These are phyloP conservation scores for Chondrosia reniformis DNA, from an alignment of 37 sponge, comb jelly and placozoan species.

Conservation along the genomic window DNA sequence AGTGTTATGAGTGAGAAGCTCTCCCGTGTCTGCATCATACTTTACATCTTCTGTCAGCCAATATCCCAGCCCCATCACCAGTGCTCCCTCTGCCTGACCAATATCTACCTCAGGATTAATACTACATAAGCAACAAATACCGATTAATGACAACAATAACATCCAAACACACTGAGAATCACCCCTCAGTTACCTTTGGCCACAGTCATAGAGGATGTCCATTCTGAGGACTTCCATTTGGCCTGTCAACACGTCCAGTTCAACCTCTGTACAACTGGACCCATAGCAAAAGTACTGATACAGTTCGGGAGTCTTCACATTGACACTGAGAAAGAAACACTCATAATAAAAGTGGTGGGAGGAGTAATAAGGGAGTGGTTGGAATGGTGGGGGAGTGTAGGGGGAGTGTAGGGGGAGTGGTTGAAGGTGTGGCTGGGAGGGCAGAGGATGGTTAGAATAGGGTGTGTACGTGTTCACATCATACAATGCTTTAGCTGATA, in stretches of 20 bases:
- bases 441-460: neutral
- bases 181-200: conserved; percentile 47
- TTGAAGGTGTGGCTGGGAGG: neutral
- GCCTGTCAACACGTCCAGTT: conserved; percentile 81
- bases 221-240: conserved; percentile 50
- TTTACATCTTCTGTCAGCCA: conserved; percentile 70
- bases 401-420: neutral
- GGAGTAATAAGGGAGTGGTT: neutral
- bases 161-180: neutral
- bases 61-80: conserved; percentile 80
- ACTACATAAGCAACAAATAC: conserved; percentile 16
- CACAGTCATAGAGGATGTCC: conserved; percentile 89
- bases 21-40: conserved; percentile 57
- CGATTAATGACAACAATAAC: neutral
- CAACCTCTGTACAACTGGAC: conserved; percentile 52
- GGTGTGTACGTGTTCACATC: neutral
- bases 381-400: neutral
- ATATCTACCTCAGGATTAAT: conserved; percentile 82
- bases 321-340: conserved; percentile 29
- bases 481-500: conserved; percentile 45
- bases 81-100: conserved; percentile 85
- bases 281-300: conserved; percentile 66
- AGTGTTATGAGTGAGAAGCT: conserved; percentile 71
- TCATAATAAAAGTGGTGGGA: neutral
- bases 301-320: neutral